Percentiles rank a stretch among this genome's conserved stretches.
phyloP scores from a whole-genome alignment of 1,140 invertebrate genomes.

The Ruditapes philippinarum region DNA sequence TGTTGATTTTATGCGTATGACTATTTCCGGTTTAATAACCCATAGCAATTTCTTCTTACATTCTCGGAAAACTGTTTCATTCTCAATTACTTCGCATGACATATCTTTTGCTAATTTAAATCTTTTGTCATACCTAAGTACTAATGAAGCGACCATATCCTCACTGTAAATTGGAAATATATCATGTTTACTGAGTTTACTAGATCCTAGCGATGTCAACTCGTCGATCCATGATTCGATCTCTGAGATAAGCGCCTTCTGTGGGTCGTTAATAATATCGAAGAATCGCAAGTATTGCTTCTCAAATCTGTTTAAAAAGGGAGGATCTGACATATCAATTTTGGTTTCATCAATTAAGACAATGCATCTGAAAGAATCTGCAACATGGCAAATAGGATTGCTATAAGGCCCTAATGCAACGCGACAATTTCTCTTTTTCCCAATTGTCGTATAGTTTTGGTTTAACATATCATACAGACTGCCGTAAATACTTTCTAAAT shows the following conservation, averaged over 20 bases:
- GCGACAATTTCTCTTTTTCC: conserved; percentile 77
- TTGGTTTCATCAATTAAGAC: conserved; percentile 77
- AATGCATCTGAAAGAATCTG: conserved; percentile 78
- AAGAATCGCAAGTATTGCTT: conserved; percentile 74
- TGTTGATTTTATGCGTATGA: conserved; percentile 55
- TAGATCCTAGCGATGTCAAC: conserved; percentile 5
- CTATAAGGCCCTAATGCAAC: conserved; percentile 80
- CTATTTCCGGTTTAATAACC: conserved; percentile 69
- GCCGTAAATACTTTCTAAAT: conserved; percentile 80
- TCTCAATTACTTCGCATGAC: neutral
- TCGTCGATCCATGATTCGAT: conserved; percentile 31
- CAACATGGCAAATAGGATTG: conserved; percentile 80
- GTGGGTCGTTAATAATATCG: conserved; percentile 60
- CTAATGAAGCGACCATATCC: conserved; percentile 71
- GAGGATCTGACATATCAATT: conserved; percentile 76
- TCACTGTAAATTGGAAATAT: conserved; percentile 63
- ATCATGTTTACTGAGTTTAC: neutral
- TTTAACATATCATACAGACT: conserved; percentile 83
- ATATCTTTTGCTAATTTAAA: neutral
- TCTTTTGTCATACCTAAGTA: neutral
- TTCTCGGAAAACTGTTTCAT: neutral
- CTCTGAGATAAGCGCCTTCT: neutral
- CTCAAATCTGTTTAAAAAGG: conserved; percentile 82
- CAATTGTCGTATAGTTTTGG: conserved; percentile 80
- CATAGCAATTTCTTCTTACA: conserved; percentile 44